phyloP scores from a whole-genome alignment of 2,797 vertebrate genomes.

The Oceanodroma leucorhoa region DNA sequence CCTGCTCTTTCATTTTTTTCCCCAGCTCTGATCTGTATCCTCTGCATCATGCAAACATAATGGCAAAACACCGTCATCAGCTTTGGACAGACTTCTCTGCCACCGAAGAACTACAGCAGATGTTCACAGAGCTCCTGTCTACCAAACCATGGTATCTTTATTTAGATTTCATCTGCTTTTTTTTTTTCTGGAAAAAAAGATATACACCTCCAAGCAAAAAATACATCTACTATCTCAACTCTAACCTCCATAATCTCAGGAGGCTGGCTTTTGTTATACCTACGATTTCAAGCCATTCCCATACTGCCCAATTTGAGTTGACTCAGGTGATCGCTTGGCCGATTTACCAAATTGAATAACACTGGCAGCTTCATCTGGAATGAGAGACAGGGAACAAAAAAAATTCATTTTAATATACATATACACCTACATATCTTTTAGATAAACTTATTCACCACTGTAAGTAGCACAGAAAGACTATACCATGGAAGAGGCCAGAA shows the following conservation, averaged over 20 bases:
- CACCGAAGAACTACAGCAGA: background rate
- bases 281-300: constrained; percentile 99
- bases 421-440: background rate
- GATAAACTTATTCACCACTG: background rate
- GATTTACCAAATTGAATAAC: constrained; percentile 99
- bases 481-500: background rate
- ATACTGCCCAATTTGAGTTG: constrained; percentile 97
- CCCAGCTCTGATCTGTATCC: background rate
- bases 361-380: constrained; percentile 92
- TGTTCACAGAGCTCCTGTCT: background rate
- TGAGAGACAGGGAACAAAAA: background rate
- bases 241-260: background rate
- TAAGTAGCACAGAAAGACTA: background rate
- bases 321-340: constrained; percentile 92
- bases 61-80: background rate
- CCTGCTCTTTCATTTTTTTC: background rate
- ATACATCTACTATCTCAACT: background rate
- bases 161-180: background rate
- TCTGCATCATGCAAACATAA: background rate
- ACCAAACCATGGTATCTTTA: background rate
- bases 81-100: background rate
- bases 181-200: background rate
- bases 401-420: background rate
- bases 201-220: background rate
- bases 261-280: constrained; percentile 57